Evolutionary conservation across 2,888 invertebrate genomes (phyloP).

Genomic region (Spisula subtruncata): DNA sequence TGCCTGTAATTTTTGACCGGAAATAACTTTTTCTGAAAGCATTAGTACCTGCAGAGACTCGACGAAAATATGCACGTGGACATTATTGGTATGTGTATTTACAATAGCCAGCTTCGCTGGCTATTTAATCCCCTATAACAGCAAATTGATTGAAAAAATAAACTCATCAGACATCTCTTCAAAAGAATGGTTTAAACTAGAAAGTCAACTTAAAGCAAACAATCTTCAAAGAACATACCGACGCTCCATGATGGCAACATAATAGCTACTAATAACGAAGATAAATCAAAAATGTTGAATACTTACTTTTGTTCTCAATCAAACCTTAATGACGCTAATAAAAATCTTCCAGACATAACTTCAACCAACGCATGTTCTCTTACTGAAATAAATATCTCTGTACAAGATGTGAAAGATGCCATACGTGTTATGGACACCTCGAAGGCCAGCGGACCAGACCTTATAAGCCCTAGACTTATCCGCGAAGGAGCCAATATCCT

Average conservation of each 20-base stretch:
- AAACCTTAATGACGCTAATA: background rate
- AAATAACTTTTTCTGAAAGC: too few species aligned
- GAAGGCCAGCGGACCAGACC: constrained; percentile 21
- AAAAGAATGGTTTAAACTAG: constrained; percentile 29
- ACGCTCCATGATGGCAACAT: too few species aligned
- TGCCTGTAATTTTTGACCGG: too few species aligned
- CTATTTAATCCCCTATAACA: too few species aligned
- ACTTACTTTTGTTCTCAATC: background rate
- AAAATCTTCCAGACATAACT: background rate
- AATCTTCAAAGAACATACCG: background rate
- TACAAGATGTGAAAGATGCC: background rate
- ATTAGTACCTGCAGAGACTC: too few species aligned
- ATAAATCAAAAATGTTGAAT: background rate
- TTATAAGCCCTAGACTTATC: constrained; percentile 11
- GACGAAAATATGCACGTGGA: too few species aligned
- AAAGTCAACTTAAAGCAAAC: constrained; percentile 14
- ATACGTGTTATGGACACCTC: background rate
- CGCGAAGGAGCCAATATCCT: constrained; percentile 8
- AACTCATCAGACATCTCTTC: background rate
- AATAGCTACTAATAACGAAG: too few species aligned
- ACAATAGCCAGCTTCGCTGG: too few species aligned
- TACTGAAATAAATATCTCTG: background rate
- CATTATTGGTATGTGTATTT: too few species aligned
- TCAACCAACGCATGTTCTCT: background rate
- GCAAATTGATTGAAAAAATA: background rate